Conservation (phyloP, 2,888 invertebrate genomes). For the Leucoptera coffeella region DNA sequence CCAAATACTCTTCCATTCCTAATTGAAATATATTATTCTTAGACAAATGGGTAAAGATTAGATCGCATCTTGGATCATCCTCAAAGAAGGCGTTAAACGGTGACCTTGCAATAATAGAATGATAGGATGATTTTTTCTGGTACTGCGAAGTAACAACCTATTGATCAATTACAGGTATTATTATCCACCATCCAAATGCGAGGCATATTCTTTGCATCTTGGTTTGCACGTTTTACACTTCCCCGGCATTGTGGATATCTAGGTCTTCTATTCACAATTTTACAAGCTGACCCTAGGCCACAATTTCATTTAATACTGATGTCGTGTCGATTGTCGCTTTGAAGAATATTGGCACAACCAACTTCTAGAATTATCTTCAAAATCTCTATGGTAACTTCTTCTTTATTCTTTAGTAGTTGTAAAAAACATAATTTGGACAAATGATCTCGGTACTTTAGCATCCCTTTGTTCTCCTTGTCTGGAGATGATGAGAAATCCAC, state of each 20-base stretch:
- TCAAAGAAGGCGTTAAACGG: conserved; percentile 12
- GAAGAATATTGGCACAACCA: conserved; percentile 5
- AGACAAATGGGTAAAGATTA: background rate
- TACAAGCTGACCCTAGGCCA: conserved; percentile 9
- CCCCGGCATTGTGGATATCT: conserved; percentile 8
- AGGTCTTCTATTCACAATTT: conserved; percentile 9
- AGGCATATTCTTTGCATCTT: conserved; percentile 12
- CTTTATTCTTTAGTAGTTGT: conserved; percentile 11
- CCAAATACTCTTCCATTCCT: background rate
- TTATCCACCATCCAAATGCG: conserved; percentile 12
- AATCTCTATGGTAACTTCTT: conserved; percentile 12
- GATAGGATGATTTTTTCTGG: conserved; percentile 10
- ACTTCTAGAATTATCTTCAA: conserved; percentile 6
- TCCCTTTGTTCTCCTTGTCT: conserved; percentile 15
- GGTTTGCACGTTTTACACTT: conserved; percentile 8
- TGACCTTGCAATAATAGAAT: conserved; percentile 9
- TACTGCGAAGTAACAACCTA: conserved; percentile 11
- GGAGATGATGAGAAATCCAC: conserved; percentile 13
- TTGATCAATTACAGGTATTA: conserved; percentile 11
- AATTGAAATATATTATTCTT: background rate
- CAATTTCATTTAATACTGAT: conserved; percentile 8
- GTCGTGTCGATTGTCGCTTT: conserved; percentile 4
- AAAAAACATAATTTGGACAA: conserved; percentile 14
- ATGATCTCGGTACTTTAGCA: conserved; percentile 16
- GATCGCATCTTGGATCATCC: conserved; percentile 7